A percentile compares a stretch with the other conserved stretches of the same genome.
Conservation (phyloP, 2,113 vertebrate genomes). For the Eulemur rufifrons region DNA sequence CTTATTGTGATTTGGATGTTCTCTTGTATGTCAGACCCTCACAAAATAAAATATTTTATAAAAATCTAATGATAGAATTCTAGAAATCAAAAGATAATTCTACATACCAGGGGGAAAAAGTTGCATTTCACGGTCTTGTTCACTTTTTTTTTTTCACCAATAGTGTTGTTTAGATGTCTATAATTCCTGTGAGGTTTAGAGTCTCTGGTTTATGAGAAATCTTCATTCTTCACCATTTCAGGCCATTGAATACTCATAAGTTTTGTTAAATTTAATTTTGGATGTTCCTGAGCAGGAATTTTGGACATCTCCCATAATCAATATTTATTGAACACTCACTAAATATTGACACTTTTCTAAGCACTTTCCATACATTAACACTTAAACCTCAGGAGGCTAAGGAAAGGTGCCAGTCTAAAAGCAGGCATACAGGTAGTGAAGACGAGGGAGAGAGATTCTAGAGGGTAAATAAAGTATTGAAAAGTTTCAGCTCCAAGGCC, state of each 20-base stretch:
- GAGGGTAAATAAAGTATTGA: accelerated
- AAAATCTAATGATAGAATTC: neutral
- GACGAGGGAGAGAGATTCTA: neutral
- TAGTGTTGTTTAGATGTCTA: neutral
- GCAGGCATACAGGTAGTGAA: neutral
- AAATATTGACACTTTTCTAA: neutral
- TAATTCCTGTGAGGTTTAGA: neutral
- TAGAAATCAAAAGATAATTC: neutral
- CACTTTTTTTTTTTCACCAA: neutral
- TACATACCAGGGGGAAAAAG: neutral
- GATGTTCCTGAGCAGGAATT: neutral
- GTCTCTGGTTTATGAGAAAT: neutral
- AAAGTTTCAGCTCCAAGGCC: neutral
- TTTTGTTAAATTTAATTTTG: neutral
- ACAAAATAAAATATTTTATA: neutral
- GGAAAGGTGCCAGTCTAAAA: neutral
- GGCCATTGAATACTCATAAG: neutral
- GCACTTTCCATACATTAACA: neutral
- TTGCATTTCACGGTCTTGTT: neutral
- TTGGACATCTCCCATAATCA: neutral
- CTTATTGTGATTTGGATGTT: neutral
- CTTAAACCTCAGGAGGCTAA: neutral
- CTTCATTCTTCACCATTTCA: neutral
- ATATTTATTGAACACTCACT: neutral
- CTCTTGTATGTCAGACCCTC: neutral